Percentiles rank a stretch among this genome's conserved stretches.
phyloP scores from a whole-genome alignment of 2,797 vertebrate species.

The Hirundo rustica region DNA sequence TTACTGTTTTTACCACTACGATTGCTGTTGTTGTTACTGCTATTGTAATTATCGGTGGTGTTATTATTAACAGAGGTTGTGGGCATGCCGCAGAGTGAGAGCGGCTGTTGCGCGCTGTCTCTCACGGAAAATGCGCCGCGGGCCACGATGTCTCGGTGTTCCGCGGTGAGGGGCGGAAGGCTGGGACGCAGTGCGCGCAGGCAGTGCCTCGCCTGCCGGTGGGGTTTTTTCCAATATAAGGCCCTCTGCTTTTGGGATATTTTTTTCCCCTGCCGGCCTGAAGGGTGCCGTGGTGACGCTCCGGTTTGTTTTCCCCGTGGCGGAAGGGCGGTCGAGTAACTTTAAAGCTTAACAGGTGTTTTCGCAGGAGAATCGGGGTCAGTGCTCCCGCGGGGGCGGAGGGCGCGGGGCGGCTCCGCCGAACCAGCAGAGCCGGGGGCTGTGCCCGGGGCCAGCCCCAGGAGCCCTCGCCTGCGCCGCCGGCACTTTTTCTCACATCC shows the following conservation, averaged over 20 bases:
- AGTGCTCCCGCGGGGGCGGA: not conserved
- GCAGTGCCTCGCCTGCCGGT: not conserved
- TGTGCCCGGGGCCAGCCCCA: not conserved
- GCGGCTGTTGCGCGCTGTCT: not conserved
- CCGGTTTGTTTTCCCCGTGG: not conserved
- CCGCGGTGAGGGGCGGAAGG: not conserved
- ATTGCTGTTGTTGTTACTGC: not conserved
- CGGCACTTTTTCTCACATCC: not conserved
- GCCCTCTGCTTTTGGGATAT: not conserved
- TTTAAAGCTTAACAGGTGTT: slow-evolving; percentile 73
- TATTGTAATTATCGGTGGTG: not conserved
- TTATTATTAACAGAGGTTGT: not conserved
- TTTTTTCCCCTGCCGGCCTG: not conserved
- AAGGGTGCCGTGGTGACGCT: not conserved
- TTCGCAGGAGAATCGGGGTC: not conserved
- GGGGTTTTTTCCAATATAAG: not conserved
- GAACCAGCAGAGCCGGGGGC: not conserved
- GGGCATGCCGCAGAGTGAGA: not conserved
- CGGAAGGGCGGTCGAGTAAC: not conserved
- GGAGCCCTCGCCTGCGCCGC: not conserved
- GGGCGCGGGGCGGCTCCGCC: not conserved
- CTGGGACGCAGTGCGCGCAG: not conserved
- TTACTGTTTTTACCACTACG: not conserved
- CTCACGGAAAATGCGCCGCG: not conserved
- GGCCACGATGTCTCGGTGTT: not conserved